A percentile compares a stretch with the other conserved stretches of the same genome.
These are phyloP conservation scores for Lithophane socia DNA, from an alignment of 2,888 invertebrate species.

Conservation along the genomic window DNA sequence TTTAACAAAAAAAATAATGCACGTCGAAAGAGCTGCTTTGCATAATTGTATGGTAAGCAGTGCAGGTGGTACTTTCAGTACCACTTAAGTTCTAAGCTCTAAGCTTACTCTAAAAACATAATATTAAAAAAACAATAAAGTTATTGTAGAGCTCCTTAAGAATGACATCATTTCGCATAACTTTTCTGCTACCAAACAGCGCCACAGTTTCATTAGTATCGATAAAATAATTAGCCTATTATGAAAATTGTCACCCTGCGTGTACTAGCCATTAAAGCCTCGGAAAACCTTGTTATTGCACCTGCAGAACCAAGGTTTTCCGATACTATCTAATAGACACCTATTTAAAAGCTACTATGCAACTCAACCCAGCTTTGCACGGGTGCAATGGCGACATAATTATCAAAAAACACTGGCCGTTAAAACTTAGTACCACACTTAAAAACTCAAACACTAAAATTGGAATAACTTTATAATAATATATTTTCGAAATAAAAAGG, in stretches of 20 bases:
- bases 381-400: neutral
- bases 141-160: neutral
- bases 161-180: neutral
- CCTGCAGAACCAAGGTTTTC: constrained; percentile 5
- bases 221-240: constrained; percentile 11
- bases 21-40: constrained; percentile 18
- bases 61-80: constrained; percentile 36
- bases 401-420: neutral
- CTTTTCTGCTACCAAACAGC: neutral
- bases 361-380: neutral
- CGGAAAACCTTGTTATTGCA: neutral
- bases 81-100: constrained; percentile 31
- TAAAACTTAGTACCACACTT: too few species aligned
- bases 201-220: neutral
- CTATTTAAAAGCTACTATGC: neutral
- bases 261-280: neutral
- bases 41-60: constrained; percentile 46
- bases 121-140: neutral
- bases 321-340: neutral
- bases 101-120: constrained; percentile 19
- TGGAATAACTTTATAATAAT: too few species aligned
- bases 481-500: too few species aligned
- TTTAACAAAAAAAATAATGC: neutral
- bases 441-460: too few species aligned
- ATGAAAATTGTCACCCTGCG: neutral